A percentile compares a stretch with the other conserved stretches of the same genome.
These are phyloP conservation scores for Acanthosepion esculentum DNA, from an alignment of 2,888 invertebrate species.

Conservation along the genomic window DNA sequence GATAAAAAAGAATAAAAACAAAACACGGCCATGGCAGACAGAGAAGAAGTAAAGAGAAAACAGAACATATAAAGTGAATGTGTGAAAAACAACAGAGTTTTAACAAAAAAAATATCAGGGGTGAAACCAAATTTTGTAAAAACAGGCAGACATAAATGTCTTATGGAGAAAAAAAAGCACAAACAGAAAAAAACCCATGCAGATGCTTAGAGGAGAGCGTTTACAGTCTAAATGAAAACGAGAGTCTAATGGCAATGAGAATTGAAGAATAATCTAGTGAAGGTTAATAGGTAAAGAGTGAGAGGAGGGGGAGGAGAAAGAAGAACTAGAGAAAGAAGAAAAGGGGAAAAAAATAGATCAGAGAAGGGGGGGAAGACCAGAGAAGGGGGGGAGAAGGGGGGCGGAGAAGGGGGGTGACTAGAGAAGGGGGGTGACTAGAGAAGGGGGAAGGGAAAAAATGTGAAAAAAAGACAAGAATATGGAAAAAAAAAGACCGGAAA, in stretches of 20 bases:
- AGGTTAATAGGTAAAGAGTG: no score
- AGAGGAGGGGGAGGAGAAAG: no score
- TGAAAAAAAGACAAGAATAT: fast-evolving
- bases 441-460: no score
- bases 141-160: neutral
- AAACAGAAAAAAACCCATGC: neutral
- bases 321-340: no score
- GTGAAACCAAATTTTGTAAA: neutral
- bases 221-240: neutral
- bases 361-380: no score
- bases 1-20: neutral
- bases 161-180: neutral
- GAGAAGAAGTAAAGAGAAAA: neutral
- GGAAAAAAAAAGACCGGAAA: no score
- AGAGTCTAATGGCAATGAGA: neutral
- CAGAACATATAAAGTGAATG: neutral
- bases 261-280: no score
- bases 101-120: neutral
- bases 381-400: no score
- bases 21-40: neutral
- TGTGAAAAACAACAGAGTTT: neutral
- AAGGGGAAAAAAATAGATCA: no score
- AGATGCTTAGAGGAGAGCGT: neutral
- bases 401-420: no score
- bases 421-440: no score